A percentile compares a stretch with the other conserved stretches of the same genome.
Conservation (phyloP, 2,797 vertebrate species). For the Neosalanx taihuensis region DNA sequence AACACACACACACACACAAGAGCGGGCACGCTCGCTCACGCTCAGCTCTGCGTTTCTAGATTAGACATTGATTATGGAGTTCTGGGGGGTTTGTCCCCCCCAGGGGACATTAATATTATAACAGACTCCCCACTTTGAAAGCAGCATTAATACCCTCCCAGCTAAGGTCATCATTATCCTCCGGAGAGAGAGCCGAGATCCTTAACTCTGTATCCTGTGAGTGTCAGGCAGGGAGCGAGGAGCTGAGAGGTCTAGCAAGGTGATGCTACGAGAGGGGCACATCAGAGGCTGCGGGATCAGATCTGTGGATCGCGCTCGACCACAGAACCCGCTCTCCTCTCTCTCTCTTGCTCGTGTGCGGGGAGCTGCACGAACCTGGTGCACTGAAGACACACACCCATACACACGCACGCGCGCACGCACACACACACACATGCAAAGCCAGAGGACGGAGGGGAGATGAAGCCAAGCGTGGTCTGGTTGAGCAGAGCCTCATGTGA, state of each 20-base stretch:
- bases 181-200: slow-evolving; percentile 31
- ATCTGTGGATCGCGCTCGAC: too few species aligned
- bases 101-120: slow-evolving; percentile 44
- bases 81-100: slow-evolving; percentile 36
- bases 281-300: not conserved
- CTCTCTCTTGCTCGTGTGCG: slow-evolving; percentile 23
- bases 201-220: slow-evolving; percentile 28
- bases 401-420: not conserved
- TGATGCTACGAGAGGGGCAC: not conserved
- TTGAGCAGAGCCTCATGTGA: slow-evolving; percentile 13
- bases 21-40: not conserved
- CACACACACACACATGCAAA: too few species aligned
- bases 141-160: slow-evolving; percentile 30
- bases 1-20: too few species aligned
- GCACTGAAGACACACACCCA: slow-evolving; percentile 12
- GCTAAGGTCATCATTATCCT: slow-evolving; percentile 45
- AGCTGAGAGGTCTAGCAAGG: not conserved
- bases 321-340: slow-evolving; percentile 26
- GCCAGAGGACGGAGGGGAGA: not conserved
- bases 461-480: slow-evolving; percentile 7
- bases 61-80: slow-evolving; percentile 42
- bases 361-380: not conserved
- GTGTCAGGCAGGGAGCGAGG: slow-evolving; percentile 6
- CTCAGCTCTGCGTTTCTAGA: not conserved
- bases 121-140: slow-evolving; percentile 34